Conservation (phyloP, 2,113 vertebrate species). For the Pongo pygmaeus region DNA sequence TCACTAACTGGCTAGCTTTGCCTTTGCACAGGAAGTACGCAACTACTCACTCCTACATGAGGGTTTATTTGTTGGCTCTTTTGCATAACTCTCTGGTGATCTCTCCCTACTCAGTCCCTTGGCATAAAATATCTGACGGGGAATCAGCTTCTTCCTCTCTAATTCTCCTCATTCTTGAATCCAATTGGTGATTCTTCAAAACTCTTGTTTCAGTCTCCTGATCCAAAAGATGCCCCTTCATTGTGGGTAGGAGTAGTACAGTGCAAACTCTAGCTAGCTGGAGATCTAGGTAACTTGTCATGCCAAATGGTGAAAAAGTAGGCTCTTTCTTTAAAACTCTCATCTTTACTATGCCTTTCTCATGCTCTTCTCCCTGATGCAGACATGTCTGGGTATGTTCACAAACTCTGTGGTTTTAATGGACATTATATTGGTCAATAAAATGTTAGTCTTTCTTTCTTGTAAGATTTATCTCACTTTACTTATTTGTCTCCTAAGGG, state of each 20-base stretch:
- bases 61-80: not conserved
- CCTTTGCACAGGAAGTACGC: not conserved
- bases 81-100: not conserved
- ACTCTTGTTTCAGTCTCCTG: not conserved
- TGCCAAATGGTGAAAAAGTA: not conserved
- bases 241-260: fast-evolving
- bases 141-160: not conserved
- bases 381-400: not conserved
- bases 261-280: not conserved
- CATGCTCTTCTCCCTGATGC: not conserved
- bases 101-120: not conserved
- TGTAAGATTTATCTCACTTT: not conserved
- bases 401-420: not conserved
- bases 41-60: not conserved
- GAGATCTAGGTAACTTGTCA: not conserved
- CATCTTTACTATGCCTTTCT: not conserved
- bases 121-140: not conserved
- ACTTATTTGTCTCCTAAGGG: not conserved
- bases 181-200: not conserved
- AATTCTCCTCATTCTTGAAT: not conserved
- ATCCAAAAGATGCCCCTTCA: not conserved
- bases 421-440: not conserved
- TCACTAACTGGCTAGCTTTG: not conserved
- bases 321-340: not conserved
- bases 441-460: not conserved